Evolutionary conservation across 2,113 vertebrate species (phyloP), one percentile per base, ranked within the genome.

Genomic region (Pseudorhombus dupliciocellatus): DNA sequence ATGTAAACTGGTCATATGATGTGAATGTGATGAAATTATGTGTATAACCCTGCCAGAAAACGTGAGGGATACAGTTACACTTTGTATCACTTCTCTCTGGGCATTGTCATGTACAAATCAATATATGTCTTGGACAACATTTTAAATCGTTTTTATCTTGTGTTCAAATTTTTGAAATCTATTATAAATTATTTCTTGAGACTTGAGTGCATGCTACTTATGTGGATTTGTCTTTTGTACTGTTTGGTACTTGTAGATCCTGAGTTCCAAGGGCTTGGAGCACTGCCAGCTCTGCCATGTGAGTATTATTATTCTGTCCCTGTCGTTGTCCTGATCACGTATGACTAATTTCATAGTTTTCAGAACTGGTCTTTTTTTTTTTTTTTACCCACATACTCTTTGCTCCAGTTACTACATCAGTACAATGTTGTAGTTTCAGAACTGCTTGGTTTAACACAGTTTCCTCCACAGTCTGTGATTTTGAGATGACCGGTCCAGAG

Each of bases 401-500:
- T n/a, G 52, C 40, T 30, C 15, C 7, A n/a, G 8, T 48, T n/a
- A 52, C 51, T 6, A 54, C 25, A 30, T 16, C 7, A 55, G 4
- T 61, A 18, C 34, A 20, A 28, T 50, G 56, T 42, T 4, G 52
- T 21, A 7, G 12, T 34, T 7, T 59, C 18, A 31, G 24, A 76
- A 7, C 7, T 7, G 21, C 20, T 9, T 24, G 16, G 3, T 20
- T 24, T 40, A 40, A 54, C 1, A n/a, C 8, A 21, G n/a, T 66
- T 2, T 40, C 30, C 55, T 65, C 18, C 62, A 81, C 84, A 98
- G 98, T 80, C 80, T 99, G 98, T 94, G 97, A 99, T 76, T 99
- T 99, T 96, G 97, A 99, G 85, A 92, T 96, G 94, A 94, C 92
- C 25, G 96, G 97, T 64, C 94, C 97, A 0, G 97, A 99, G 91